Conservation (phyloP, 2,888 invertebrate species). For the Ctena decussata region DNA sequence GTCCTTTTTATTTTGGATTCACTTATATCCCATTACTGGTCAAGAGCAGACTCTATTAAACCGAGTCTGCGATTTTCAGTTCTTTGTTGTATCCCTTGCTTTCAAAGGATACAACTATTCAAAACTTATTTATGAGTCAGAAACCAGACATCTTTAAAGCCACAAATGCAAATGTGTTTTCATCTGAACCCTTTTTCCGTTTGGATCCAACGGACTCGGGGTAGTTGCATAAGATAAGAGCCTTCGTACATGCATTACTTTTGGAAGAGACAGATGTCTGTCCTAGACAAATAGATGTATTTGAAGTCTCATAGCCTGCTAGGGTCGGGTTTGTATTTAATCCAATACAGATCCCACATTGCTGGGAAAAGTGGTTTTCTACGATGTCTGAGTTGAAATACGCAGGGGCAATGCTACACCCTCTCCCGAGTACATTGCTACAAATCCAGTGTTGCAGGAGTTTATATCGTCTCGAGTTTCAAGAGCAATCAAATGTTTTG, state of each 20-base stretch:
- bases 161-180: too few relatives aligned
- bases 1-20: too few relatives aligned
- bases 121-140: too few relatives aligned
- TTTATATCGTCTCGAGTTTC: constrained; percentile 57
- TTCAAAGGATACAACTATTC: too few relatives aligned
- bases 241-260: constrained; percentile 38
- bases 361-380: constrained; percentile 52
- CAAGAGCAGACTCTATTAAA: too few relatives aligned
- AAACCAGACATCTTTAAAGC: too few relatives aligned
- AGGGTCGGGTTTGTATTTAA: constrained; percentile 57
- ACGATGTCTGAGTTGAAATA: constrained; percentile 49
- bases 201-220: constrained; percentile 36
- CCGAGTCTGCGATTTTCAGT: too few relatives aligned
- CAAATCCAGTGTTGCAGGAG: constrained; percentile 45
- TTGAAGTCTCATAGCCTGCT: constrained; percentile 53
- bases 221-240: constrained; percentile 31
- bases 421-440: constrained; percentile 24
- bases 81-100: too few relatives aligned
- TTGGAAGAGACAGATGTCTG: constrained; percentile 45
- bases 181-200: too few relatives aligned
- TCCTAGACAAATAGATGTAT: constrained; percentile 51
- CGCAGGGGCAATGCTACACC: constrained; percentile 47
- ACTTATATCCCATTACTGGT: too few relatives aligned
- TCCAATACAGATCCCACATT: constrained; percentile 57
- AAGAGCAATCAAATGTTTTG: constrained; percentile 21